Conservation (phyloP, 23 tunicate species). For the Trididemnum miniatum region DNA sequence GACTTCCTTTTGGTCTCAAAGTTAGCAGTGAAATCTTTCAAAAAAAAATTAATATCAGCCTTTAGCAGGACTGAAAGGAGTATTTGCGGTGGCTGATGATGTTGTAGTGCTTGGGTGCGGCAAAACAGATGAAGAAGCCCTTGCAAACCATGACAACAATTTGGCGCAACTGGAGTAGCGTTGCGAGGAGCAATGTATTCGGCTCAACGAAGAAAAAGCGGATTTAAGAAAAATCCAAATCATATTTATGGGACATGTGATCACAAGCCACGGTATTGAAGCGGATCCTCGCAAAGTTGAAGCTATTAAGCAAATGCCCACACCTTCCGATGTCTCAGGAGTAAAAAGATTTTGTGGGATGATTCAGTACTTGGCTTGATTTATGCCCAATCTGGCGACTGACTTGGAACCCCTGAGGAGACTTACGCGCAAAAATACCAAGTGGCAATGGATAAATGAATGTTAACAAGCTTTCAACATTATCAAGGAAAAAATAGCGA, state of each 20-base stretch:
- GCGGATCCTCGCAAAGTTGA: too few relatives aligned
- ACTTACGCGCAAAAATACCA: neutral
- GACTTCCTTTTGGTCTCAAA: too few relatives aligned
- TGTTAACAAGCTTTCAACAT: neutral
- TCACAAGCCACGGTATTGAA: neutral
- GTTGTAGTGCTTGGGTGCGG: conserved; percentile 16
- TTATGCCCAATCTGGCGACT: conserved; percentile 11
- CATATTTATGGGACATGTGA: neutral
- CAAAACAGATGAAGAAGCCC: neutral
- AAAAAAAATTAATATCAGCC: conserved; percentile 3
- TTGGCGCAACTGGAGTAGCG: neutral
- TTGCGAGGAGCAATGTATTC: neutral
- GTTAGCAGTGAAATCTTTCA: too few relatives aligned
- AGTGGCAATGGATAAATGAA: conserved; percentile 1
- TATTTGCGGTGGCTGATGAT: conserved; percentile 31
- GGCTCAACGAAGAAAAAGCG: neutral
- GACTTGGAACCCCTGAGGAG: neutral
- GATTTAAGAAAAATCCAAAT: neutral
- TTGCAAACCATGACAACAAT: neutral
- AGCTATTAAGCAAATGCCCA: neutral
- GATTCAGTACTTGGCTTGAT: neutral
- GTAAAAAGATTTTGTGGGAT: neutral
- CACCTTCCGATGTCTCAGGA: neutral
- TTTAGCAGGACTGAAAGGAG: neutral
- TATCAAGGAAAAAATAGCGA: neutral